Evolutionary conservation across 2,797 vertebrate genomes (phyloP), one percentile per base, ranked within the genome.

Genomic region (Eulemur rubriventer): DNA sequence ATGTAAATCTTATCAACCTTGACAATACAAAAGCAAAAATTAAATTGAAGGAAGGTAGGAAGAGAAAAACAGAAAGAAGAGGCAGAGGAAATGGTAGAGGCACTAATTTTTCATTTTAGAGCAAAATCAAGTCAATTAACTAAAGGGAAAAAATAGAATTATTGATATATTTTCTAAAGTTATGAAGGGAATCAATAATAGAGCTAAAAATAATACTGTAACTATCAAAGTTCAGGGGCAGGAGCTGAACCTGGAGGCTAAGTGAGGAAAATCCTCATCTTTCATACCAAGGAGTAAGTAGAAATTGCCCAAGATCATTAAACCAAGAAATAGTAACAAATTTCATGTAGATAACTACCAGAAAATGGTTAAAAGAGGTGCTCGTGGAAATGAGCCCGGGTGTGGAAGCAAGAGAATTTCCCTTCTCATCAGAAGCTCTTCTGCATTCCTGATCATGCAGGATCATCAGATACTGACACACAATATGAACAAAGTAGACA

Each of bases 11-110:
- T 94, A 72, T 57, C 52, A 92, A 35, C 38, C 26, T 95, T 67
- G 81, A 69, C 61, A 52, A 75, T 18, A 63, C 14, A 78, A 92
- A 89, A 95, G 12, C 65, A 81, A 92, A 97, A 93, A 65, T 72
- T 93, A 90, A 95, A 63, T 69, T 83, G 41, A 70, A 89, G 41
- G 33, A 95, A 95, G 4, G 7, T 61, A 22, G 48, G 28, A 69
- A 78, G 20, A 80, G 35, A 90, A 88, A 94, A 93, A 78, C 38
- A 75, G n/a, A 85, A 59, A 94, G 52, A 50, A 61, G 70, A 30
- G 3, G 6, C 48, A 89, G 35, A 80, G 22, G 24, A 84, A 91
- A 87, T 17, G 2, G 3, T 12, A 30, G 14, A 55, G 7, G 14
- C 18, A 69, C 46, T 43, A 33, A 48, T 73, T 41, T 89, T 93